These are phyloP conservation scores for Phragmatobia fuliginosa DNA, from an alignment of 2,888 invertebrate species.

Conservation along the genomic window DNA sequence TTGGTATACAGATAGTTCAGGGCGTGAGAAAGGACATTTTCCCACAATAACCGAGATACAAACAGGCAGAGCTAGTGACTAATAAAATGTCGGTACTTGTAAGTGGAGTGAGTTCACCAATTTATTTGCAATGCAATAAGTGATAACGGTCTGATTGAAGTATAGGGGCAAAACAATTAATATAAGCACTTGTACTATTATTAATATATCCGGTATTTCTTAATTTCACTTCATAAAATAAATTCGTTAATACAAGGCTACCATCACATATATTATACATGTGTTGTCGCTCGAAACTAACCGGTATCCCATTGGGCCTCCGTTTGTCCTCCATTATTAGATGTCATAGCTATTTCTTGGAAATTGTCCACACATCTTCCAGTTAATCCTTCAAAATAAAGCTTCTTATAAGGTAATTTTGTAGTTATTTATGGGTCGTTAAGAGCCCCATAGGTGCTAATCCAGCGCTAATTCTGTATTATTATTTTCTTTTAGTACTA, in stretches of 20 bases:
- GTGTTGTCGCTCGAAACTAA: neutral
- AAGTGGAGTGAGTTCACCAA: neutral
- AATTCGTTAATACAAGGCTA: too few species aligned
- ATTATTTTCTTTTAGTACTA: conserved; percentile 6
- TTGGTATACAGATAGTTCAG: too few species aligned
- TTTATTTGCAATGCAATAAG: conserved; percentile 12
- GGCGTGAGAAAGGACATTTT: too few species aligned
- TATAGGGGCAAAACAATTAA: conserved; percentile 34
- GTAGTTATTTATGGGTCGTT: neutral
- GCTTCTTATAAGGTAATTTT: neutral
- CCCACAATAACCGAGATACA: too few species aligned
- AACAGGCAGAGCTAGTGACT: too few species aligned
- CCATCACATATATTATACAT: neutral
- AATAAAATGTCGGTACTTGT: neutral
- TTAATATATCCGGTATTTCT: conserved; percentile 12
- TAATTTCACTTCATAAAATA: too few species aligned
- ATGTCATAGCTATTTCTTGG: conserved; percentile 4
- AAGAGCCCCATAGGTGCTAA: neutral
- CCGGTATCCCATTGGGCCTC: conserved; percentile 2
- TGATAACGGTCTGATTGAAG: conserved; percentile 1
- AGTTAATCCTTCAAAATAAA: conserved; percentile 5
- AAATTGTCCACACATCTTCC: neutral
- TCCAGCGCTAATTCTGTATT: neutral
- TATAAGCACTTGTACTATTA: conserved; percentile 5
- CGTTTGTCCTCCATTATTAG: conserved; percentile 3